Evolutionary conservation across 2,888 invertebrate genomes (phyloP), one percentile per base, ranked within the genome.

Genomic region (Philereme vetulata): DNA sequence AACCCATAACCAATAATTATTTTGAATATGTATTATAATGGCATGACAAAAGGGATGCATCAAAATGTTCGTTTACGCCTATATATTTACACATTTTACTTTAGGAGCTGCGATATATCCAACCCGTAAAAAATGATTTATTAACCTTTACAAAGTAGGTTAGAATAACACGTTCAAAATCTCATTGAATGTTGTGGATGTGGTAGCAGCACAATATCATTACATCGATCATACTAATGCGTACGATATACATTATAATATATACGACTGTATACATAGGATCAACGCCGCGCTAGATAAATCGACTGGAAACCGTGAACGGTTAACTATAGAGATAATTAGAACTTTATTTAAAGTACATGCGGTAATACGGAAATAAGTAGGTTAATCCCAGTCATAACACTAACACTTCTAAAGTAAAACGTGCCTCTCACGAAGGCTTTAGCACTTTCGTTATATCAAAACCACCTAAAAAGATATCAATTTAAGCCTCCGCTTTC

Each of bases 381-480:
- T n/a, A 3, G 4, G 1, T 51, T 51, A 53, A 49, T 21, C 3
- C 8, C n/a, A 21, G 10, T 52, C 54, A 51, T 51, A 38, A 54
- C 11, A 34, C 40, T 40, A 49, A 44, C 52, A 35, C 44, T 54
- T 50, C 35, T 7, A 35, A 46, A 61, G 54, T 42, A 33, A 44
- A 55, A 11, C 49, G 38, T 34, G 33, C 10, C 48, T 55, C 40
- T 40, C 45, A 48, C 21, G 10, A 33, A 47, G 44, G 42, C 8
- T 10, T 40, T 7, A 21, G 49, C 60, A 52, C 52, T 54, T 60
- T 62, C 51, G 52, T 62, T 50, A 48, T 54, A 64, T 54, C 53
- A 58, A 65, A 62, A 64, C 60, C 68, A 60, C 60, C 62, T 65
- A 49, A 58, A 63, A 65, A 43, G 52, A 52, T 53, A 68, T 65